Base-by-base conservation (phyloP, 2,888 invertebrate genomes). In the Empis stercorea region DNA sequence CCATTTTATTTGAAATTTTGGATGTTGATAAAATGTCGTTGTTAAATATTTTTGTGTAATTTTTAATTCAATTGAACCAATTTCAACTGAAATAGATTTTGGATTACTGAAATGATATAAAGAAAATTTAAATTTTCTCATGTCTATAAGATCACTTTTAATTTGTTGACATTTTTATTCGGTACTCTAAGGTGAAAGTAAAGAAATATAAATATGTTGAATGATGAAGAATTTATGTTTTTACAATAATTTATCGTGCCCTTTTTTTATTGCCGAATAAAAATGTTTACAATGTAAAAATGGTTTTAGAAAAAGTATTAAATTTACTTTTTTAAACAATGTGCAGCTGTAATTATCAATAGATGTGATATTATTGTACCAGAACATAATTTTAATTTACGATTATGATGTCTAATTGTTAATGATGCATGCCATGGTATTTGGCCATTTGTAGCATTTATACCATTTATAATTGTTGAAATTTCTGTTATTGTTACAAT, bases 341-440 rank as follows among this genome's bases (percentile, higher is more conserved):
- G 48, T 9, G 45, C 48, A 4, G 38, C 45, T 4, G 48, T 48
- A n/a, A 48, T 9, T 20, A 48, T 42, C 6, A 30, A n/a, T 3
- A 30, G 10, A 14, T 36, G 36, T 6, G 48, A 42, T 34, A 48
- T 38, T 13, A 48, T 15, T 20, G 38, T 36, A 30, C 48, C 48
- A 45, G 37, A 37, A 30, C 48, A 48, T 7, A 41, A 23, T 15
- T 37, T 42, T 7, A n/a, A 13, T 20, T 14, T 15, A 10, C 45
- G 37, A 4, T 44, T 37, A 11, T 45, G 36, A 4, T n/a, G 13
- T 30, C 15, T 48, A 4, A 34, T 36, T 5, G 15, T 30, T 27
- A 48, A 23, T 16, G 37, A 13, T 6, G 44, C 48, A 5, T 45
- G 17, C 36, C 30, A 48, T 13, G 48, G 48, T 23, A 48, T 45